Evolutionary conservation across 2,797 vertebrate species (phyloP), one percentile per base, ranked within the genome.

Genomic region (Lophius americanus): DNA sequence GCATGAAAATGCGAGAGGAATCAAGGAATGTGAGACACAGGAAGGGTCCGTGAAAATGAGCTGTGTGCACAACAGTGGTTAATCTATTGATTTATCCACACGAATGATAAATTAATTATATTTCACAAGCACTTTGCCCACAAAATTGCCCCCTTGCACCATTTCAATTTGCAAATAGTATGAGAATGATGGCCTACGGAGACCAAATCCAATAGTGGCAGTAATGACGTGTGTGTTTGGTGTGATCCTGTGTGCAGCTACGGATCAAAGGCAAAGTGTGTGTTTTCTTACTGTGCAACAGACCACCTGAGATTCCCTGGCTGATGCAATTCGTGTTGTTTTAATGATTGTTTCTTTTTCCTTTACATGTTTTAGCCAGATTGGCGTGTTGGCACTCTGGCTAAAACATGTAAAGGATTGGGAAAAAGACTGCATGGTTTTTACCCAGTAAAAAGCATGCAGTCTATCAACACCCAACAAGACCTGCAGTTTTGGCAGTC

Each of bases 201-300:
- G 59, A 49, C 37, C 32, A 51, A 73, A 68, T 47, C 46, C 56
- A 64, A 23, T 62, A 71, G 42, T 51, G 49, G 48, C 36, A 38
- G 53, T 23, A 55, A 44, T 46, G 51, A 49, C 60, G 63, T 69
- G 65, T 56, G 36, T 35, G 13, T 68, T 52, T 56, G 4, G 51
- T 73, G 52, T 69, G 70, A 69, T 70, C 65, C 56, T 48, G 68
- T 58, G 75, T 84, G 79, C 78, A 70, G 66, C 56, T 49, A 64
- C 56, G 66, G 80, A 82, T 85, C 85, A 84, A 38, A 70, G 53
- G 60, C 70, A 72, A 80, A 77, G 82, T 80, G 73, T 81, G 64
- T 75, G 81, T 87, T 65, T 62, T 78, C 76, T 69, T 32, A 57
- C 74, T 86, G 79, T 54, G 76, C 48, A 46, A 70, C 23, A 14